Base-by-base conservation (phyloP, 2,113 vertebrate genomes). In the Ailuropoda melanoleuca region DNA sequence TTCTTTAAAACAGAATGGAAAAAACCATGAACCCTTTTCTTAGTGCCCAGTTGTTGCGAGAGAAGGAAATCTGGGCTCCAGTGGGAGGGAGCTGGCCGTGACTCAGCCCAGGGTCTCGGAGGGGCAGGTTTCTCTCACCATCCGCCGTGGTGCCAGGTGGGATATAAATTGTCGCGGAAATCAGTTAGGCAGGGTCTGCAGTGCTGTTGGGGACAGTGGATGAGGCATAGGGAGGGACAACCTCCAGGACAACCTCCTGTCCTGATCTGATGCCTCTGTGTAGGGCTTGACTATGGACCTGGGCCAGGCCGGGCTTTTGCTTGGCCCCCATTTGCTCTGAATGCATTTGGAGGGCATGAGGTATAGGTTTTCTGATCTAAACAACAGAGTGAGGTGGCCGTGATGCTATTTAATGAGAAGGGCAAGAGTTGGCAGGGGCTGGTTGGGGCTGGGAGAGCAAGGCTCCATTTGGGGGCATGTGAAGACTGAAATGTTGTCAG, bases 1-100 rank as follows among this genome's bases (percentile, higher is more conserved):
- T 98, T 48, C 75, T 97, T 80, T 90, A 48, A 91, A 88, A 86
- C 31, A 31, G 43, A 62, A 21, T 94, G 56, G 43, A 39, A 34
- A 56, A 72, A 34, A 72, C 53, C 39, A n/a, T 0, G 0, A 87
- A 15, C 60, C 31, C 66, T 83, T 70, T 64, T 86, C 85, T 72
- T 15, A 39, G 34, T 56, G 60, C 6, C 24, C 7, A 12, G 31
- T 53, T 31, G 13, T 8, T 48, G 43, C 23, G 53, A 72, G 34
- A 75, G 68, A 60, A 93, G 46, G 87, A 88, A n/a, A 56, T 23
- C 23, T 19, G 64, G 1, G 9, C 66, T 53, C 21, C 10, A 8
- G 50, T n/a, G 34, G 8, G 23, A 5, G 6, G 29, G n/a, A 46
- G n/a, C 48, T 14, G 72, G 56, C 31, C 1, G 0, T 21, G 48